These are phyloP conservation scores for Cassiopea andromeda DNA, from an alignment of 30 jellyfish, hydroid and myxozoan genomes.

Conservation along the genomic window DNA sequence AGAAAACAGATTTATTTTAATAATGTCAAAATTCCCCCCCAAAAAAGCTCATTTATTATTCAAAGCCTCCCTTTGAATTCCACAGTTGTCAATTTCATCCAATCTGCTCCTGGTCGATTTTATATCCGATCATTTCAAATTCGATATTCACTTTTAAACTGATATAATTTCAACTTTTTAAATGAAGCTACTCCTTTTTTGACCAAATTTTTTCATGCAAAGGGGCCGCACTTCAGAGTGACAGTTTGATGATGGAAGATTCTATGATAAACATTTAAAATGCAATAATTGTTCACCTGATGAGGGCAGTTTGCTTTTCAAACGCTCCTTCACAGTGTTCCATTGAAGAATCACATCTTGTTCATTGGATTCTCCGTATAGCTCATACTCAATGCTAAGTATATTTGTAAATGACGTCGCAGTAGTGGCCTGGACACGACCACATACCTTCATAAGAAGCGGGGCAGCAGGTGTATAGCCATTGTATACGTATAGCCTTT, in stretches of 20 bases:
- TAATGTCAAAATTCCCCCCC: too few relatives aligned
- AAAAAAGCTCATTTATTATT: neutral
- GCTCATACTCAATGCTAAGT: slow-evolving; percentile 27
- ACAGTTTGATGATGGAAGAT: too few relatives aligned
- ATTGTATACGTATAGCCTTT: slow-evolving; percentile 44
- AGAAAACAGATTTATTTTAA: neutral
- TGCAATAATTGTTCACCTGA: too few relatives aligned
- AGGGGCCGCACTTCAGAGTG: too few relatives aligned
- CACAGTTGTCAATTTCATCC: neutral
- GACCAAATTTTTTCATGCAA: too few relatives aligned
- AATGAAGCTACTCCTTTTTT: too few relatives aligned
- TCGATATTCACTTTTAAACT: too few relatives aligned
- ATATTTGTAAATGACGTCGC: slow-evolving; percentile 54
- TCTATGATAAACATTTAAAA: too few relatives aligned
- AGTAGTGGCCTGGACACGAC: slow-evolving; percentile 20
- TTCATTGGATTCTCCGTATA: slow-evolving; percentile 16
- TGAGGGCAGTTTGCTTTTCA: too few relatives aligned
- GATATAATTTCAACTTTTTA: too few relatives aligned
- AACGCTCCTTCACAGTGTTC: slow-evolving; percentile 13
- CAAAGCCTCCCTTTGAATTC: neutral
- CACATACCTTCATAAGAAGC: slow-evolving; percentile 59
- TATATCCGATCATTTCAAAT: too few relatives aligned
- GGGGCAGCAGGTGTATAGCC: slow-evolving; percentile 78
- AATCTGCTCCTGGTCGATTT: too few relatives aligned
- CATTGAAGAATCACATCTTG: slow-evolving; percentile 30